A percentile compares a stretch with the other conserved stretches of the same genome.
Evolutionary conservation across 2,113 vertebrate species (phyloP).

Genomic region (Ranitomeya variabilis): DNA sequence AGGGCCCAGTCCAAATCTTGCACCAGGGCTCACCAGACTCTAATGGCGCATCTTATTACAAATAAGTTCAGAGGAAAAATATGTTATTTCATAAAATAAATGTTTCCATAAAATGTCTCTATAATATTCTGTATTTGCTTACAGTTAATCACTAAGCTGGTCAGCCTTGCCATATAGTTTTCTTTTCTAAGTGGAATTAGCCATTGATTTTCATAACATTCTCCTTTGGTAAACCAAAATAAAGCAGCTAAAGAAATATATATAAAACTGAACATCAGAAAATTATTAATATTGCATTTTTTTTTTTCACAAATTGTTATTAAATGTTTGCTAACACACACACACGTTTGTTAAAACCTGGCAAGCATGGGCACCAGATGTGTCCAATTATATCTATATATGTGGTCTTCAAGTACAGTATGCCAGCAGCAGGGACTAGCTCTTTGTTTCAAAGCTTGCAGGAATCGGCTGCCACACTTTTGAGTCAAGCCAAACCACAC

Average conservation of each 20-base stretch:
- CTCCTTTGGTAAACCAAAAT: constrained; percentile 16
- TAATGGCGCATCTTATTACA: neutral
- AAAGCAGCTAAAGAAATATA: constrained; percentile 24
- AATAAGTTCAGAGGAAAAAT: neutral
- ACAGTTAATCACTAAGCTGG: neutral
- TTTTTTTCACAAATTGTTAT: constrained; percentile 27
- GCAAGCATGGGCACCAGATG: constrained; percentile 72
- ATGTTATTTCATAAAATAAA: neutral
- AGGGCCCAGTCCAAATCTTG: no score
- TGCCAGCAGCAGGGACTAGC: constrained; percentile 71
- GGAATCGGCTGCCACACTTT: constrained; percentile 68
- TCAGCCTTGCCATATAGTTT: neutral
- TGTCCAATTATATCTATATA: constrained; percentile 75
- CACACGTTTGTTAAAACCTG: constrained; percentile 11
- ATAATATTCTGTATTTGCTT: neutral
- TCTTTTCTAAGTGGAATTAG: neutral
- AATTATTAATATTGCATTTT: neutral
- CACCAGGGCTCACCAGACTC: no score
- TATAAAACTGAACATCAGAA: neutral
- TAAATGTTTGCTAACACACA: constrained; percentile 9
- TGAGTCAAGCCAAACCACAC: constrained; percentile 72
- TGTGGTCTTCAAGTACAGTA: constrained; percentile 78
- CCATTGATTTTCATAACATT: neutral
- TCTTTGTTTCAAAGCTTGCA: constrained; percentile 73
- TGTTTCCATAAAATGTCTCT: neutral